These are phyloP conservation scores for Xenopus tropicalis DNA, from an alignment of 2,113 vertebrate genomes.

Conservation along the genomic window UCB_Xtro_10.0 CM004443.2:146823001-146823500, in stretches of 20 bases:
- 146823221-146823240: too few relatives aligned
- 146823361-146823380: conserved; percentile 69
- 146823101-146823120: conserved; percentile 59
- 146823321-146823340: conserved; percentile 57
- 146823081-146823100: conserved; percentile 62
- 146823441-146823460: too few relatives aligned
- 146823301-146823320: conserved; percentile 62
- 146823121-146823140: conserved; percentile 64
- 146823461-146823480: too few relatives aligned
- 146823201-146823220: too few relatives aligned
- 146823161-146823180: conserved; percentile 47
- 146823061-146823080: conserved; percentile 63
- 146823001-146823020: too few relatives aligned
- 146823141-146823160: conserved; percentile 67
- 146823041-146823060: not conserved
- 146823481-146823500: too few relatives aligned
- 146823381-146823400: conserved; percentile 19
- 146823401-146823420: too few relatives aligned
- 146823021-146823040: too few relatives aligned
- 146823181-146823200: too few relatives aligned
- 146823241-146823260: too few relatives aligned
- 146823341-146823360: conserved; percentile 69
- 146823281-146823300: conserved; percentile 55
- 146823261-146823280: too few relatives aligned
- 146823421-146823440: too few relatives aligned